Evolutionary conservation across 2,888 invertebrate genomes (phyloP), one percentile per base, ranked within the genome.

Genomic region (Meiosimyza decipiens): DNA sequence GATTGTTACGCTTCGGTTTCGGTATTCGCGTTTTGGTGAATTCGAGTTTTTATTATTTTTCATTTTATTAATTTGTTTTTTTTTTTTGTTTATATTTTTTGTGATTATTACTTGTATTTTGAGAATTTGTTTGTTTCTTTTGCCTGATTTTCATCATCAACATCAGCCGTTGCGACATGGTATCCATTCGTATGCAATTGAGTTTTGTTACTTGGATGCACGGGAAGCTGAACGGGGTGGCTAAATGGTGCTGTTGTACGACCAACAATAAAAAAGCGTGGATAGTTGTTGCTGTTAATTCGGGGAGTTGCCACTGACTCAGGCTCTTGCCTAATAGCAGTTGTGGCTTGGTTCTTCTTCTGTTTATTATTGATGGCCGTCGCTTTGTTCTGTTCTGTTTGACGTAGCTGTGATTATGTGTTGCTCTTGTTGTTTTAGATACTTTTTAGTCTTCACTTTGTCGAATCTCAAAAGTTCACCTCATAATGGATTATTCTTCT

Each of bases 131-230:
- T 49, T 57, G 33, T 65, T 65, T 63, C 55, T 66, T 71, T 67
- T 72, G 54, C 71, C 54, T 67, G 66, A 66, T 72, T 66, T 59
- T 57, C 65, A 65, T 65, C 71, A 71, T 64, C 64, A 49, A 64
- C 66, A 59, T 67, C 67, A 51, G 52, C 66, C 60, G 66, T 33
- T 28, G 60, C 9, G 33, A 22, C 71, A 67, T 71, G 75, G 75
- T 75, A 71, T 78, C 9, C 60, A 60, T 70, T 55, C 50, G 76
- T 76, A 73, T 78, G 78, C 78, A 76, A 75, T 40, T 66, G 73
- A 66, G 65, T 73, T 70, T n/a, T 59, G 65, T n/a, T 11, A 11
- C n/a, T 47, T n/a, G 68, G 22, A 40, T 49, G 40, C 40, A 40
- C 16, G 51, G 55, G 55, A 55, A 40, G 70, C 33, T n/a, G 57